Conservation (phyloP, 2,113 vertebrate genomes). For the Myrmecobius fasciatus region DNA sequence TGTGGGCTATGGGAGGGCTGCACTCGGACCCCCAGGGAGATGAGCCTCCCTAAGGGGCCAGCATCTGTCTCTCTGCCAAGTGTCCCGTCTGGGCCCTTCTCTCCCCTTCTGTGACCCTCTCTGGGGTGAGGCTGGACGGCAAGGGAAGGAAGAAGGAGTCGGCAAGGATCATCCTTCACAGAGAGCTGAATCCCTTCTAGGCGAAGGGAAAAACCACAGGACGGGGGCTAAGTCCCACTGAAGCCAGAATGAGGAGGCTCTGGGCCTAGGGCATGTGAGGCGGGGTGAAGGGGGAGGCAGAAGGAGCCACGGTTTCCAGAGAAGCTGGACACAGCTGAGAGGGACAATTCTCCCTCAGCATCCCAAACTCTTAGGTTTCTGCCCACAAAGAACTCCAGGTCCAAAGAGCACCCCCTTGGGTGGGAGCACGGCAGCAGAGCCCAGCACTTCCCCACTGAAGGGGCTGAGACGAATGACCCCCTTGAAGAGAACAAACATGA, state of each 20-base stretch:
- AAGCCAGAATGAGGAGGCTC: slow-evolving; percentile 49
- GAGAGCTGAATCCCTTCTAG: background rate
- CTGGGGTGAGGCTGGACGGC: background rate
- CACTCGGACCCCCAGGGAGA: background rate
- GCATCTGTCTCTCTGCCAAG: background rate
- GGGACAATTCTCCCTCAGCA: background rate
- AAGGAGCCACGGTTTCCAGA: slow-evolving; percentile 71
- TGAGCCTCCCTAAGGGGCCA: background rate
- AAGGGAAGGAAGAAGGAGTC: background rate
- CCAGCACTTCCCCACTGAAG: background rate
- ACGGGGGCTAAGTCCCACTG: background rate
- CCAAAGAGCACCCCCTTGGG: background rate
- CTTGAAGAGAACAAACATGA: background rate
- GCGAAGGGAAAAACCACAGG: slow-evolving; percentile 13
- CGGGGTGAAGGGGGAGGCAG: slow-evolving; percentile 37
- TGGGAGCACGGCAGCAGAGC: background rate
- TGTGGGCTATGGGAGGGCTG: background rate
- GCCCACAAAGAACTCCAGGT: background rate
- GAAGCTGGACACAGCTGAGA: background rate
- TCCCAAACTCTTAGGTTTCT: background rate
- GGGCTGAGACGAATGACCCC: background rate
- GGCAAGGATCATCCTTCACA: background rate
- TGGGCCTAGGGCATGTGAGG: slow-evolving; percentile 64
- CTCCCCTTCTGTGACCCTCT: background rate
- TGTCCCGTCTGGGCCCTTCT: background rate